These are phyloP conservation scores for Thamnaconus septentrionalis DNA, from an alignment of 2,113 vertebrate species.

Conservation along the genomic window DNA sequence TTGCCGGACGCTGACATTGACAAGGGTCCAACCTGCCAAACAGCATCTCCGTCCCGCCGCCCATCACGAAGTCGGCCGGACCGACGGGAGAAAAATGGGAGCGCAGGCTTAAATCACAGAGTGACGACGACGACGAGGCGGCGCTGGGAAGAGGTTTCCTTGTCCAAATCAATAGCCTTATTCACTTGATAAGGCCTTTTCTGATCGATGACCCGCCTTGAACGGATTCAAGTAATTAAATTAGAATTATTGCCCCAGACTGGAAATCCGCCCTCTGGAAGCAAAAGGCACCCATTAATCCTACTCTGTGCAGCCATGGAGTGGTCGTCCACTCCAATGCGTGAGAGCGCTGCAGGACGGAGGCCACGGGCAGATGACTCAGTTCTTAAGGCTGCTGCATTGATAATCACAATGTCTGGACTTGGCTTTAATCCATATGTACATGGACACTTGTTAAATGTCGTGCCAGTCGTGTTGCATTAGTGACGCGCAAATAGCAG, in stretches of 20 bases:
- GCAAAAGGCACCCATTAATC: constrained; percentile 70
- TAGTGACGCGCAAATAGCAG: no score
- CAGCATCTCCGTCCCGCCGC: constrained; percentile 15
- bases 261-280: constrained; percentile 66
- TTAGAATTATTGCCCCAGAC: constrained; percentile 74
- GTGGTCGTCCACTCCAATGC: constrained; percentile 64
- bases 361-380: constrained; percentile 63
- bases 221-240: constrained; percentile 77
- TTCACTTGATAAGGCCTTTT: constrained; percentile 61
- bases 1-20: constrained; percentile 40
- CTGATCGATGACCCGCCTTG: constrained; percentile 70
- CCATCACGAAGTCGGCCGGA: constrained; percentile 41
- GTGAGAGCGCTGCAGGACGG: constrained; percentile 44
- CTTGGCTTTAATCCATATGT: constrained; percentile 58
- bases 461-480: no score
- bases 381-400: constrained; percentile 68
- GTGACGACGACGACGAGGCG: constrained; percentile 57
- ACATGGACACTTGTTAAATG: not conserved
- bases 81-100: constrained; percentile 28
- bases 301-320: constrained; percentile 55
- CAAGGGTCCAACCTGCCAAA: constrained; percentile 19
- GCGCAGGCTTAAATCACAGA: constrained; percentile 59
- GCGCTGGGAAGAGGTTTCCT: constrained; percentile 68
- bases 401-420: constrained; percentile 61
- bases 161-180: constrained; percentile 62